Evolutionary conservation across 2,888 invertebrate species (phyloP), one percentile per base, ranked within the genome.

Genomic region (Thera britannica): DNA sequence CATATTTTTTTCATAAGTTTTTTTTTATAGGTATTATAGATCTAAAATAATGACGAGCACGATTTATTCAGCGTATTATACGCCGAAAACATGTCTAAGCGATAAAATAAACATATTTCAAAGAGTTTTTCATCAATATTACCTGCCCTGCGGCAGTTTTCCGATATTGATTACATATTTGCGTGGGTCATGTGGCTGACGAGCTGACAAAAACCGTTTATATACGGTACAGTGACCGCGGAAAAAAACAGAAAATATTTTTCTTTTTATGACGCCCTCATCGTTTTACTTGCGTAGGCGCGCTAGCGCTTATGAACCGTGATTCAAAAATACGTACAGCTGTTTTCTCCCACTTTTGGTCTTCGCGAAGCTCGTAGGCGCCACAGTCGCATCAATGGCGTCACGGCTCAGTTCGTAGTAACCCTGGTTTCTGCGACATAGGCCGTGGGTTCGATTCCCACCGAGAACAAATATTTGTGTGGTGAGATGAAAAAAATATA

Each of bases 61-160:
- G 44, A 7, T 49, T 12, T 3, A 34, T 34, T 52, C 9, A 9
- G 34, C 52, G 52, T 52, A 52, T 34, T 52, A 1, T 7, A 52
- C 34, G 51, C 12, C 11, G 4, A 51, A 51, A 34, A 34, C 34
- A 6, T 52, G 52, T 4, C 34, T 23, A 34, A 52, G 34, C 41
- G 61, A 41, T 11, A 44, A 61, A 61, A 61, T 61, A 61, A 52
- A 60, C 52, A 69, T 70, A 77, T 35, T 11, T n/a, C 35, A 34
- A 23, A 2, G n/a, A 79, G 68, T 75, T 72, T 76, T 78, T 74
- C 57, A 12, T 62, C 36, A 62, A 44, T 4, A n/a, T 41, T 44
- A 56, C 55, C 55, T 12, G 12, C 55, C 55, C 55, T 12, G 54
- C 46, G 55, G 55, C 55, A 46, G 9, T 48, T 56, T 6, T 2